Evolutionary conservation across 1,140 invertebrate species (phyloP).

Genomic region (Drosophila gunungcola): DNA sequence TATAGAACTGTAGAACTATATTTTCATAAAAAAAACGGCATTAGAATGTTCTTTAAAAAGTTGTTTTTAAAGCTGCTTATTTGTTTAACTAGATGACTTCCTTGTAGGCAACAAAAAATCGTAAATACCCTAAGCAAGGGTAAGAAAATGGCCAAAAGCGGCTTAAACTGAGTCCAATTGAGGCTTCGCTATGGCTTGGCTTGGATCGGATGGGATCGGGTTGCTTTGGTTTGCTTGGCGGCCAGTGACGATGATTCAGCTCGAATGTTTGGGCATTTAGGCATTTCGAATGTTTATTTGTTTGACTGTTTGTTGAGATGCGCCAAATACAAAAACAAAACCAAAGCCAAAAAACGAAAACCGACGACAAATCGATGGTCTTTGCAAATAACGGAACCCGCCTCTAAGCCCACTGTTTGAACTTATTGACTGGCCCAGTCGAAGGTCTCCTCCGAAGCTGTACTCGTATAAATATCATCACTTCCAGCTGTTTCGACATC

Average conservation of each 20-base stretch:
- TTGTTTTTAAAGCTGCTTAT: too few species aligned
- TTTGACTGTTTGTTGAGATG: conserved; percentile 67
- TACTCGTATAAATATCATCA: conserved; percentile 59
- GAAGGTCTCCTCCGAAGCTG: conserved; percentile 53
- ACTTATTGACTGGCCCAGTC: conserved; percentile 29
- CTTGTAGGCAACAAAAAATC: background rate
- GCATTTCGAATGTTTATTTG: conserved; percentile 44
- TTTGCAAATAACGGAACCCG: conserved; percentile 70
- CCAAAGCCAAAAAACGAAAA: conserved; percentile 16
- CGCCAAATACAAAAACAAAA: conserved; percentile 19
- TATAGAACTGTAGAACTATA: too few species aligned
- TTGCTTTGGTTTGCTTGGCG: conserved; percentile 38
- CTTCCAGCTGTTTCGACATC: conserved; percentile 33
- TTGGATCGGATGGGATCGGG: conserved; percentile 38
- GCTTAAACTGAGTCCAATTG: conserved; percentile 70
- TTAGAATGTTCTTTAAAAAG: too few species aligned
- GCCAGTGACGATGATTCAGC: conserved; percentile 68
- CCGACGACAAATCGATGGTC: conserved; percentile 42
- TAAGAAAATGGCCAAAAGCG: conserved; percentile 51
- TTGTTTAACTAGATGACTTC: conserved; percentile 1
- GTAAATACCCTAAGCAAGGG: conserved; percentile 19
- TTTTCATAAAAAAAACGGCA: too few species aligned
- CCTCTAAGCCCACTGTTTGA: conserved; percentile 58
- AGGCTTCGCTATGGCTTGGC: conserved; percentile 30
- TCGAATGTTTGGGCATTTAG: conserved; percentile 15